These are phyloP conservation scores for Drosophila watanabei DNA, from an alignment of 1,140 invertebrate genomes.

Conservation along the genomic window DNA sequence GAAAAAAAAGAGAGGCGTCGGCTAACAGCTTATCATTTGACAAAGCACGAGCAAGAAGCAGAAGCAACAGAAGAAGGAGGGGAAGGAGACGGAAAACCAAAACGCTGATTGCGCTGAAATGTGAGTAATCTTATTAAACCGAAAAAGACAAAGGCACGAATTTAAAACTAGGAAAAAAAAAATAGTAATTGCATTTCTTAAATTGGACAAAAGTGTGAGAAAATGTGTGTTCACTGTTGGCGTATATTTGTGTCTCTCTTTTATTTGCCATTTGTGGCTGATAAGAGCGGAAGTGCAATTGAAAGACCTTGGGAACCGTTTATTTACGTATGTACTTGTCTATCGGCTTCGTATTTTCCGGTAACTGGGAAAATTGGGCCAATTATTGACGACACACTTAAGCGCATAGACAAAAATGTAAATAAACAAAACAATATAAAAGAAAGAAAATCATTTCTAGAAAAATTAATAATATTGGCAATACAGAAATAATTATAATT, in stretches of 20 bases:
- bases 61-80: constrained; percentile 5
- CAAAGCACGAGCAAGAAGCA: constrained; percentile 40
- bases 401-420: background rate
- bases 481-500: background rate
- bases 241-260: background rate
- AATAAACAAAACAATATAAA: background rate
- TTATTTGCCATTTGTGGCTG: constrained; percentile 3
- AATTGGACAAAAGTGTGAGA: constrained; percentile 4
- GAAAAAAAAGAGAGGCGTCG: constrained; percentile 26
- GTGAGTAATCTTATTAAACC: constrained; percentile 33
- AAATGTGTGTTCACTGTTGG: constrained; percentile 32
- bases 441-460: too few relatives aligned
- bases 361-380: constrained; percentile 11
- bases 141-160: constrained; percentile 10
- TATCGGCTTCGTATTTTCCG: constrained; percentile 17
- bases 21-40: constrained; percentile 51
- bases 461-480: background rate
- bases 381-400: constrained; percentile 6
- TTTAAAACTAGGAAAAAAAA: background rate
- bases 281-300: constrained; percentile 37
- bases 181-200: background rate
- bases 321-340: constrained; percentile 20
- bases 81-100: constrained; percentile 2
- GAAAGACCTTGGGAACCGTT: constrained; percentile 24
- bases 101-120: constrained; percentile 50